These are phyloP conservation scores for Pentalonia nigronervosa DNA, from an alignment of 1,140 invertebrate species.

Conservation along the genomic window DNA sequence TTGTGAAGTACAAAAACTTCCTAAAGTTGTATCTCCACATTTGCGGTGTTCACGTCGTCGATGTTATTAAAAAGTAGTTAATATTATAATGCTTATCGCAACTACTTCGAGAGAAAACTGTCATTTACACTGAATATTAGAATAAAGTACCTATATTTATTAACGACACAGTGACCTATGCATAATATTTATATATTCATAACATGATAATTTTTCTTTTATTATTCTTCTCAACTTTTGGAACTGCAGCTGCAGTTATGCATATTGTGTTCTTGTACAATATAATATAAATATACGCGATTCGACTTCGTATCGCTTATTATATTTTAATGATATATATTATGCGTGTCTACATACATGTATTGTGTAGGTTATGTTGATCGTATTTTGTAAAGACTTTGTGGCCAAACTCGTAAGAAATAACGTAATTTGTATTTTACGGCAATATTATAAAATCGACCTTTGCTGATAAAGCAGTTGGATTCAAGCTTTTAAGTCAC, in stretches of 20 bases:
- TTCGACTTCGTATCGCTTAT: too few species aligned
- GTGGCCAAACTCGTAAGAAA: neutral
- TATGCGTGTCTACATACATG: too few species aligned
- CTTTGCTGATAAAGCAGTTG: neutral
- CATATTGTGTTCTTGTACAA: neutral
- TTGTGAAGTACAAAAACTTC: neutral
- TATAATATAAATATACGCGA: too few species aligned
- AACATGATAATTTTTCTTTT: neutral
- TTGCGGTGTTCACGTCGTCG: too few species aligned
- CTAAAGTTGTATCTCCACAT: neutral
- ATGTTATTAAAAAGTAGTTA: neutral
- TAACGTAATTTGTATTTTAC: neutral
- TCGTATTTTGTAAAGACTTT: neutral
- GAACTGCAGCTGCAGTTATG: neutral
- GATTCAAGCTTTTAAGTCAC: neutral
- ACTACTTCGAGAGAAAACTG: neutral
- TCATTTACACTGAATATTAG: neutral
- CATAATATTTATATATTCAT: neutral
- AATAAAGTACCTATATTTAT: too few species aligned
- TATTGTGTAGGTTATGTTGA: neutral
- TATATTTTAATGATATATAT: too few species aligned
- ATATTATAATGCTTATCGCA: neutral
- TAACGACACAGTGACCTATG: neutral
- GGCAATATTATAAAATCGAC: neutral
- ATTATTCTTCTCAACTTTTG: neutral